phyloP scores from a whole-genome alignment of 2,797 vertebrate genomes.

The Eospalax fontanierii region DNA sequence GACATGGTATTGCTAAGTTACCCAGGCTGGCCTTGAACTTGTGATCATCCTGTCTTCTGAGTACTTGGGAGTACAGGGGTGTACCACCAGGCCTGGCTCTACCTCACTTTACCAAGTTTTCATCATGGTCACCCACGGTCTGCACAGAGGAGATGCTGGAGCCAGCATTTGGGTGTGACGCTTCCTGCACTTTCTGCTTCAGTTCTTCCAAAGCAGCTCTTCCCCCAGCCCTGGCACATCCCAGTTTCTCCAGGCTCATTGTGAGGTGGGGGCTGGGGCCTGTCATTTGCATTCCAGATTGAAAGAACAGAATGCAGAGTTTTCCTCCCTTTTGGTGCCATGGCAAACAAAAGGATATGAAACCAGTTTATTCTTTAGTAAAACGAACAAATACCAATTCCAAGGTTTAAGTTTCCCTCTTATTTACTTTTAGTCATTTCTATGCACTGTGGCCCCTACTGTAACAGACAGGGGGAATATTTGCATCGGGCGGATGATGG shows the following conservation, averaged over 20 bases:
- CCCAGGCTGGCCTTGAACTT: not conserved
- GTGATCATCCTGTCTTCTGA: not conserved
- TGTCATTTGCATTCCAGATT: conserved; percentile 82
- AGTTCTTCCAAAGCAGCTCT: conserved; percentile 79
- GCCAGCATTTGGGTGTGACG: conserved; percentile 54
- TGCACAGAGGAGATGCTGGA: not conserved
- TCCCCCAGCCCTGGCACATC: conserved; percentile 67
- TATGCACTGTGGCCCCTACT: conserved; percentile 29
- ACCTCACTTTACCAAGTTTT: conserved; percentile 17
- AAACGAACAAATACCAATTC: conserved; percentile 66
- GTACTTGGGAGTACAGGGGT: not conserved
- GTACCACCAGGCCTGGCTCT: not conserved
- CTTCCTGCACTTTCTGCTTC: conserved; percentile 81
- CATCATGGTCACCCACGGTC: not conserved
- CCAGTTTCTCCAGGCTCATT: conserved; percentile 78
- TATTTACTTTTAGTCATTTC: conserved; percentile 55
- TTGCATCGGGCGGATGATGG: not conserved
- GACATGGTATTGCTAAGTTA: not conserved
- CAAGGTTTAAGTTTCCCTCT: conserved; percentile 56
- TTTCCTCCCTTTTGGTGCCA: conserved; percentile 33
- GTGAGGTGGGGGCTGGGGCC: conserved; percentile 50
- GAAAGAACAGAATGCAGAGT: conserved; percentile 79
- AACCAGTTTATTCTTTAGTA: conserved; percentile 67
- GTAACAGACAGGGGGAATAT: not conserved
- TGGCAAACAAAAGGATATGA: conserved; percentile 70